Evolutionary conservation across 2,797 vertebrate species (phyloP).

Genomic region (Gastrophryne carolinensis): DNA sequence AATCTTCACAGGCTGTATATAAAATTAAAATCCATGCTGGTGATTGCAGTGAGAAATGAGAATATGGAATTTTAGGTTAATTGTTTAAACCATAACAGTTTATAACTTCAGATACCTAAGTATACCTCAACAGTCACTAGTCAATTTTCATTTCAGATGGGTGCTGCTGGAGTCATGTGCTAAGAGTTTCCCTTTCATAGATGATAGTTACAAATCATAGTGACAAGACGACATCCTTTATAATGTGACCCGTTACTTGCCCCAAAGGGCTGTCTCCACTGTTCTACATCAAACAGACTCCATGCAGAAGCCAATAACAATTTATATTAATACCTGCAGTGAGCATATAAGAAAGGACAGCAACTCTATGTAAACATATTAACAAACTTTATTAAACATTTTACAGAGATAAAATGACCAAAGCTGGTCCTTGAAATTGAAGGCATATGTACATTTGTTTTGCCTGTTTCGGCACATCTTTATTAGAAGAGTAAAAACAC

Average conservation of each 20-base stretch:
- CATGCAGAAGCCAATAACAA: not conserved
- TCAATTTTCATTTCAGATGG: not conserved
- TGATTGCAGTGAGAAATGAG: too few relatives aligned
- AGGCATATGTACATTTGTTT: slow-evolving; percentile 1
- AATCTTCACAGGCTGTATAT: too few relatives aligned
- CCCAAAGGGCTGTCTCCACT: not conserved
- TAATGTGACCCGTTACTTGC: not conserved
- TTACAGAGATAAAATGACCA: slow-evolving; percentile 6
- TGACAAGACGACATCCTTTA: not conserved
- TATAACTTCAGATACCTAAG: too few relatives aligned
- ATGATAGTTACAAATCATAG: not conserved
- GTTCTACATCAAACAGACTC: not conserved
- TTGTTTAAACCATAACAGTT: too few relatives aligned
- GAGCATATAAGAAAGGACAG: not conserved
- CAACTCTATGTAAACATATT: slow-evolving; percentile 22
- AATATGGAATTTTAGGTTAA: too few relatives aligned
- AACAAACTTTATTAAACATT: slow-evolving; percentile 38
- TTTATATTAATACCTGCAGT: not conserved
- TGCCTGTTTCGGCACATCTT: slow-evolving; percentile 49
- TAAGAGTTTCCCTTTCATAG: not conserved
- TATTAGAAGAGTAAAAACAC: slow-evolving; percentile 62
- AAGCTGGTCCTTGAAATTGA: not conserved
- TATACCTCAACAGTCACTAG: not conserved
- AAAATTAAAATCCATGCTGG: too few relatives aligned
- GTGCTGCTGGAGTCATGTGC: not conserved